Percentiles rank a stretch among this genome's conserved stretches.
Conservation (phyloP, 2,888 invertebrate species). For the Loripinus fragilis region DNA sequence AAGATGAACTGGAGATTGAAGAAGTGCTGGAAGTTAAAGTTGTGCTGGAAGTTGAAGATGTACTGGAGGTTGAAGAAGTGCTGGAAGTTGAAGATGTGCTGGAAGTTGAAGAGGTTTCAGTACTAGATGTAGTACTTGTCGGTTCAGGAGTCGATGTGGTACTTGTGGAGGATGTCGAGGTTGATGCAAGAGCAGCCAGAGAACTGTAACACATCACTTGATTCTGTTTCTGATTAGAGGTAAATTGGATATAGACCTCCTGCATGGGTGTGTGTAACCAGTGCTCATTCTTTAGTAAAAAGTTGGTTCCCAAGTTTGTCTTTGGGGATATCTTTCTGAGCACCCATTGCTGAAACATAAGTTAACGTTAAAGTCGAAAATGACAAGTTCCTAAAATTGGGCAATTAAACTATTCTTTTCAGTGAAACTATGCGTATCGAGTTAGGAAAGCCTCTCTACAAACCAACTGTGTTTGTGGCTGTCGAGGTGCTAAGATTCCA, state of each 20-base stretch:
- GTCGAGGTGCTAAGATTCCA: too few relatives aligned
- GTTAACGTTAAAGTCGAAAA: too few relatives aligned
- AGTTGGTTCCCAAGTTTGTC: neutral
- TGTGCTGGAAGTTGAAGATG: neutral
- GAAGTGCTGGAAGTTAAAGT: neutral
- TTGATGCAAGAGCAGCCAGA: neutral
- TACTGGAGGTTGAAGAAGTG: neutral
- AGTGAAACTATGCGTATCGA: too few relatives aligned
- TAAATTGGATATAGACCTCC: neutral
- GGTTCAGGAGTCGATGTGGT: neutral
- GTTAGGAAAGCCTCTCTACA: too few relatives aligned
- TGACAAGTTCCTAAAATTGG: too few relatives aligned
- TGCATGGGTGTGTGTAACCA: neutral
- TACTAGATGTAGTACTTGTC: neutral
- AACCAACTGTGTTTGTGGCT: too few relatives aligned
- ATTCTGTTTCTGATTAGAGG: neutral
- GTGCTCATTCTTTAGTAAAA: neutral
- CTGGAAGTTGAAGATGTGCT: neutral
- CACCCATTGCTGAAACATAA: neutral
- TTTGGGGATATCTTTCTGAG: neutral
- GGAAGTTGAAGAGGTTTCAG: neutral
- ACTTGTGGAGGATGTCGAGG: neutral
- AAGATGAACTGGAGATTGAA: neutral
- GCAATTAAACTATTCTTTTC: too few relatives aligned
- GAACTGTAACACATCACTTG: neutral